Conservation (phyloP, 2,888 invertebrate genomes). For the Stegana nigrithorax region DNA sequence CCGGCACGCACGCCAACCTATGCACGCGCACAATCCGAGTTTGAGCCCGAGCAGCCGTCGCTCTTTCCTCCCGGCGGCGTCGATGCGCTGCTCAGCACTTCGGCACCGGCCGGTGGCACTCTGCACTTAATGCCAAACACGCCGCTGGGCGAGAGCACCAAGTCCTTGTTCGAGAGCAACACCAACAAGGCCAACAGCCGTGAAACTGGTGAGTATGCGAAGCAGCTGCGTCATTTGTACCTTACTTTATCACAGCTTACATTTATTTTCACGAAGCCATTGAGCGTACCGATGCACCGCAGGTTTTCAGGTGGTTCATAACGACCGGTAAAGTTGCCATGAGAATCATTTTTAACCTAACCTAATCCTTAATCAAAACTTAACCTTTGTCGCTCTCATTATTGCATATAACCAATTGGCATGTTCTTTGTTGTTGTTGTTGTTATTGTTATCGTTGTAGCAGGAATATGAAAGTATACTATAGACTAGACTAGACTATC, state of each 20-base stretch:
- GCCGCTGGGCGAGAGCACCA: slow-evolving; percentile 57
- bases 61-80: slow-evolving; percentile 67
- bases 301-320: slow-evolving; percentile 65
- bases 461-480: no score
- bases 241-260: slow-evolving; percentile 5
- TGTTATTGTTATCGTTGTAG: no score
- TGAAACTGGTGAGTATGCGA: slow-evolving; percentile 62
- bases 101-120: slow-evolving; percentile 57
- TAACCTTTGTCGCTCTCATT: slow-evolving; percentile 5
- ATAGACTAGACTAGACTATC: no score
- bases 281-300: slow-evolving; percentile 61
- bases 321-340: slow-evolving; percentile 64
- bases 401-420: slow-evolving; percentile 17
- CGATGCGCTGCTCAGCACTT: slow-evolving; percentile 64
- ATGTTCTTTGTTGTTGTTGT: no score
- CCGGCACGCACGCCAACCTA: slow-evolving; percentile 68
- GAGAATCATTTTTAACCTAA: slow-evolving; percentile 30
- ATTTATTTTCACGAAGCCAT: slow-evolving; percentile 35
- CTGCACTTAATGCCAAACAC: slow-evolving; percentile 45
- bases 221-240: no score
- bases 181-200: slow-evolving; percentile 53
- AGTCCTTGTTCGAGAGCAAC: slow-evolving; percentile 55
- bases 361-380: slow-evolving; percentile 14
- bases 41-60: slow-evolving; percentile 44
- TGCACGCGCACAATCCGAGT: slow-evolving; percentile 61